These are phyloP conservation scores for Serrognathus titanus DNA, from an alignment of 2,888 invertebrate genomes.

Conservation along the genomic window DNA sequence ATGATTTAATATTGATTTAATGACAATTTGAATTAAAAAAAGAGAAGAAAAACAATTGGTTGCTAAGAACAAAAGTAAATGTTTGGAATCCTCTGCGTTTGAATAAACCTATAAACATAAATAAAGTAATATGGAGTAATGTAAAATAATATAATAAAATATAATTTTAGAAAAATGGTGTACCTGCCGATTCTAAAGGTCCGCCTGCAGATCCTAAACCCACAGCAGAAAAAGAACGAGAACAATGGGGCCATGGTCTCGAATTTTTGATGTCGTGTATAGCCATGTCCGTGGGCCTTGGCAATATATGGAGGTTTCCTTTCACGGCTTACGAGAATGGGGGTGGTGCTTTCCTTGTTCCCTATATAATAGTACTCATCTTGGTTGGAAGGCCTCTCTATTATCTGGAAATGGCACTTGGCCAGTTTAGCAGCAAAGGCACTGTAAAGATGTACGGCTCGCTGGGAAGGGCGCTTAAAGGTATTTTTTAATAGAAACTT, in stretches of 20 bases:
- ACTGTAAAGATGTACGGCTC: constrained; percentile 57
- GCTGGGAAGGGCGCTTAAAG: constrained; percentile 58
- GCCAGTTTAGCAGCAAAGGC: constrained; percentile 60
- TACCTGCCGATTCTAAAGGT: too few relatives aligned
- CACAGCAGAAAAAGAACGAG: constrained; percentile 16
- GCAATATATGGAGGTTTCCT: constrained; percentile 68
- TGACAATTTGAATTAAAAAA: too few relatives aligned
- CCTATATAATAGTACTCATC: constrained; percentile 66
- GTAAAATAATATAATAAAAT: too few relatives aligned
- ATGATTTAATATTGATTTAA: too few relatives aligned
- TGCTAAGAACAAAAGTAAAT: too few relatives aligned
- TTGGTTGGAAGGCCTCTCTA: constrained; percentile 61
- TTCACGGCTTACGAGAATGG: constrained; percentile 68
- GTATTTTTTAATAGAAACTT: constrained; percentile 36
- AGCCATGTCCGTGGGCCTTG: constrained; percentile 69
- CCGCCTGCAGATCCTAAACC: too few relatives aligned
- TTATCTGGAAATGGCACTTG: constrained; percentile 59
- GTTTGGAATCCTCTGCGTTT: too few relatives aligned
- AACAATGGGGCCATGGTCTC: constrained; percentile 60
- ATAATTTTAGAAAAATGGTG: too few relatives aligned
- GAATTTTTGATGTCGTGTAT: constrained; percentile 75
- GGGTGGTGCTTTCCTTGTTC: constrained; percentile 70
- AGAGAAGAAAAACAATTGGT: too few relatives aligned
- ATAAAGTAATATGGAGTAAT: too few relatives aligned
- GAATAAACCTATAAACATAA: too few relatives aligned